A percentile compares a stretch with the other conserved stretches of the same genome.
phyloP scores from a whole-genome alignment of 1,140 invertebrate species.

The Ceratitis capitata region DNA sequence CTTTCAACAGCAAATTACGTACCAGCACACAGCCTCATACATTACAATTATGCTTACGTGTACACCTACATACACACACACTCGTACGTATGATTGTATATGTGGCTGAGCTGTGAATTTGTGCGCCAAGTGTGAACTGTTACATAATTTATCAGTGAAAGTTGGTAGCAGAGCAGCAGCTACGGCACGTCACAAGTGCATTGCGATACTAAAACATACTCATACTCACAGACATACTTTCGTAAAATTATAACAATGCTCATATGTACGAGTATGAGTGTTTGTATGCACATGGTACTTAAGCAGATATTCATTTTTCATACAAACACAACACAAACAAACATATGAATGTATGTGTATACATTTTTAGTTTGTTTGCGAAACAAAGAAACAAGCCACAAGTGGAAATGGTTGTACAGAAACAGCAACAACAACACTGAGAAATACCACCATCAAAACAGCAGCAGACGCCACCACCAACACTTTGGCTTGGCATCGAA shows the following conservation, averaged over 20 bases:
- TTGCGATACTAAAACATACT: background rate
- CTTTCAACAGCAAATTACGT: background rate
- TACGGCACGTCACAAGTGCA: background rate
- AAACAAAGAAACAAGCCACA: background rate
- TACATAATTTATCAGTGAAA: constrained; percentile 37
- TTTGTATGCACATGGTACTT: too few species aligned
- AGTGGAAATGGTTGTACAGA: background rate
- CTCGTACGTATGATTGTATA: background rate
- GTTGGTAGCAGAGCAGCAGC: background rate
- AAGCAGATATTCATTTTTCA: background rate
- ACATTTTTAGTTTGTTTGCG: background rate
- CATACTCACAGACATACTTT: background rate
- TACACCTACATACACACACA: background rate
- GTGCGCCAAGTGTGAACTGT: background rate
- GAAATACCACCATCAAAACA: background rate
- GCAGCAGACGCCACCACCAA: background rate
- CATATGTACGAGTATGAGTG: too few species aligned
- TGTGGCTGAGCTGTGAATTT: background rate
- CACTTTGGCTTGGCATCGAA: too few species aligned
- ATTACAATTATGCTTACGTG: background rate
- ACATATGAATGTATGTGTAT: background rate
- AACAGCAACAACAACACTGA: background rate
- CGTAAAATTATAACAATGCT: background rate
- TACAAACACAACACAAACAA: background rate
- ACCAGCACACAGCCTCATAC: too few species aligned